phyloP scores from a whole-genome alignment of 2,888 invertebrate species.

The Crematogaster levior region DNA sequence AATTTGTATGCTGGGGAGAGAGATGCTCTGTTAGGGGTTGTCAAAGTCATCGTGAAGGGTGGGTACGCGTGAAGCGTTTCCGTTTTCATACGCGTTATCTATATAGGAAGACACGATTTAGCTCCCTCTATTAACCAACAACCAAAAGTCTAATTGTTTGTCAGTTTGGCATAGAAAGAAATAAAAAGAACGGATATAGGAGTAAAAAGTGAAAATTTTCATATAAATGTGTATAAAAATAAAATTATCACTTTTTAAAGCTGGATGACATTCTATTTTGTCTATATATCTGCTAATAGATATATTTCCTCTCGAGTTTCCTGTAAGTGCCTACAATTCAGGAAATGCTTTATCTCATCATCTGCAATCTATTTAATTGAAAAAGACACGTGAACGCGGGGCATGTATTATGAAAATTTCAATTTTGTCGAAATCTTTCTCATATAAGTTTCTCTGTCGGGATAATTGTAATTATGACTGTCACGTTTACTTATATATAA shows the following conservation, averaged over 20 bases:
- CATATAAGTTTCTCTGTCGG: slow-evolving; percentile 6
- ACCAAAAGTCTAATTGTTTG: slow-evolving; percentile 38
- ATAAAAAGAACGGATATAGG: not conserved
- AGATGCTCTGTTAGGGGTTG: slow-evolving; percentile 70
- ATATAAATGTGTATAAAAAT: not conserved
- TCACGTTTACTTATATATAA: slow-evolving; percentile 60
- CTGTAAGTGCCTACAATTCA: too few relatives aligned
- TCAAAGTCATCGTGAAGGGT: slow-evolving; percentile 75
- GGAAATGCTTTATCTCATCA: not conserved
- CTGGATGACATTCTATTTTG: not conserved
- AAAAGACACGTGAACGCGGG: not conserved
- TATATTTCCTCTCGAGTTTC: not conserved
- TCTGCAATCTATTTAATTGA: slow-evolving; percentile 10
- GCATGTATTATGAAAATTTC: slow-evolving; percentile 45
- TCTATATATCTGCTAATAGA: not conserved
- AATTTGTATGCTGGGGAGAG: slow-evolving; percentile 80
- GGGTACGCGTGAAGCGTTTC: slow-evolving; percentile 67
- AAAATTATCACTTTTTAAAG: not conserved
- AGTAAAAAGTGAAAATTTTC: not conserved
- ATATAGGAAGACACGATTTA: slow-evolving; percentile 43
- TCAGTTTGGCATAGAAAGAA: not conserved
- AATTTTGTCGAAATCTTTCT: slow-evolving; percentile 43
- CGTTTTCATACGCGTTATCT: slow-evolving; percentile 61
- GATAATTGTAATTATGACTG: slow-evolving; percentile 43
- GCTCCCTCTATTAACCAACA: slow-evolving; percentile 30